Conservation (phyloP, 2,113 vertebrate genomes). For the Okapia johnstoni region DNA sequence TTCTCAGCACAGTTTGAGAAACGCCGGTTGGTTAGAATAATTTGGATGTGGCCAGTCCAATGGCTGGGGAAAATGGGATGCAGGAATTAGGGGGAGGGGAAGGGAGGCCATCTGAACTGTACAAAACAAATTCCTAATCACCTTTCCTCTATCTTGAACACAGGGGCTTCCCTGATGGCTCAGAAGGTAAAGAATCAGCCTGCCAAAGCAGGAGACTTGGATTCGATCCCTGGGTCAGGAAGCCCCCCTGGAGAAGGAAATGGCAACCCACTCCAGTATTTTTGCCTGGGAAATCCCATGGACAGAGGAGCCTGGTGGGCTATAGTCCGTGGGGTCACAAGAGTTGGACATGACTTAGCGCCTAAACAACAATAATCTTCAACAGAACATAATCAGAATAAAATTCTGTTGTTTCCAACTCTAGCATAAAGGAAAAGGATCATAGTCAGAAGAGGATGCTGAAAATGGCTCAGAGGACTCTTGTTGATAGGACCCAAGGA, state of each 20-base stretch:
- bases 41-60: neutral
- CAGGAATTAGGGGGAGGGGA: neutral
- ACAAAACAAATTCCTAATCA: neutral
- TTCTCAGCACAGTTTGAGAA: neutral
- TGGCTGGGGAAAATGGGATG: neutral
- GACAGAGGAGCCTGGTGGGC: neutral
- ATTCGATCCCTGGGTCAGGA: neutral
- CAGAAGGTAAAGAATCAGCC: neutral
- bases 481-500: neutral
- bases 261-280: neutral
- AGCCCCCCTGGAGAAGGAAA: neutral
- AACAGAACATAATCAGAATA: neutral
- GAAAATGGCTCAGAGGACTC: neutral
- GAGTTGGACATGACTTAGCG: neutral
- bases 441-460: neutral
- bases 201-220: neutral
- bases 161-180: neutral
- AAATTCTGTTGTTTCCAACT: neutral
- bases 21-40: neutral
- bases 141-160: fast-evolving
- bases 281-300: neutral
- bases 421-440: fast-evolving
- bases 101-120: neutral
- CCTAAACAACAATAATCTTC: neutral
- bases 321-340: neutral